Conservation (phyloP, 2,888 invertebrate species). For the Argynnis bischoffii region DNA sequence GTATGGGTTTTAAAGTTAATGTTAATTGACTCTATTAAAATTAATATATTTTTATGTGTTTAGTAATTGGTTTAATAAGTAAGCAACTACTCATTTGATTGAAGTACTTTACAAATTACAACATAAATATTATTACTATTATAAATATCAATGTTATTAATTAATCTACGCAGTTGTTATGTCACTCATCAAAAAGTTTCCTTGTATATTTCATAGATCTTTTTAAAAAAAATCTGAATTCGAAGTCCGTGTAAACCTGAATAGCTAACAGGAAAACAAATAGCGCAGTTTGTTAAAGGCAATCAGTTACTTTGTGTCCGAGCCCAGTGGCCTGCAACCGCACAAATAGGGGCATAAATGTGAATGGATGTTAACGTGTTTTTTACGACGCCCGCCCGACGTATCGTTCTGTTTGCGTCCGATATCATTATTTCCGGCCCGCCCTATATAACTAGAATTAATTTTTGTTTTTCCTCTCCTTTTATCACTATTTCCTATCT, state of each 20-base stretch:
- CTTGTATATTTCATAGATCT: background rate
- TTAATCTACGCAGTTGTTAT: too few species aligned
- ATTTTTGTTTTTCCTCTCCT: constrained; percentile 46
- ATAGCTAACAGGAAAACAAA: constrained; percentile 50
- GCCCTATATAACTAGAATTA: constrained; percentile 61
- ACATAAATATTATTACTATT: too few species aligned
- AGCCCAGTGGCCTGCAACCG: constrained; percentile 64
- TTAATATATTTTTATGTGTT: too few species aligned
- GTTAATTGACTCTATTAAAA: too few species aligned
- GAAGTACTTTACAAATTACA: too few species aligned
- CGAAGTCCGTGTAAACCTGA: constrained; percentile 28
- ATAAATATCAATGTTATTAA: too few species aligned
- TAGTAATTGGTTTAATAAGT: too few species aligned
- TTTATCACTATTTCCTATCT: constrained; percentile 38
- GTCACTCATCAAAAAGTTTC: too few species aligned
- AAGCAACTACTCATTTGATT: too few species aligned
- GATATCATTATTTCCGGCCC: constrained; percentile 73
- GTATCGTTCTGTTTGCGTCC: constrained; percentile 79
- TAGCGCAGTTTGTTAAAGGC: constrained; percentile 60
- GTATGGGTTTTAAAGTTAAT: too few species aligned
- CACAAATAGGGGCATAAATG: constrained; percentile 78
- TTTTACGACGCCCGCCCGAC: constrained; percentile 78
- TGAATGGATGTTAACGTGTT: constrained; percentile 83
- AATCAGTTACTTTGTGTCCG: constrained; percentile 73
- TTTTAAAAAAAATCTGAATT: constrained; percentile 7